Percentiles rank a stretch among this genome's conserved stretches.
Evolutionary conservation across 1,140 invertebrate genomes (phyloP).

Genomic region (Papilio polyxenes): DNA sequence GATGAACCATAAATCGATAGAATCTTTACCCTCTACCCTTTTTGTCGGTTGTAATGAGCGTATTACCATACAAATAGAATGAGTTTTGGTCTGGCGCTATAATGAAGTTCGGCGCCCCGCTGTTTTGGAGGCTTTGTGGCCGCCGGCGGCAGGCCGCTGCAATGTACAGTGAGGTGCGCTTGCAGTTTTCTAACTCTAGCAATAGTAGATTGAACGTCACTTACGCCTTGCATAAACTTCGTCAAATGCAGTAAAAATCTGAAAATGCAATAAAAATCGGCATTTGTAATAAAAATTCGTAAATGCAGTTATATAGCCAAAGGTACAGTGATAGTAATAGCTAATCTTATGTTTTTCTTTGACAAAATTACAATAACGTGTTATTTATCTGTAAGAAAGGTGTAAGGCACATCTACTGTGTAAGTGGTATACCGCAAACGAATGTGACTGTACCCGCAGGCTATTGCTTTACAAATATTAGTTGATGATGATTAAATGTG

Average conservation of each 20-base stretch:
- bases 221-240: neutral
- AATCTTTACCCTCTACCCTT: slow-evolving; percentile 62
- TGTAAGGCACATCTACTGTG: neutral
- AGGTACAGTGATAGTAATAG: too few relatives aligned
- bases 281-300: too few relatives aligned
- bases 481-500: slow-evolving; percentile 58
- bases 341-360: too few relatives aligned
- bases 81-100: slow-evolving; percentile 62
- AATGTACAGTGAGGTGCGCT: slow-evolving; percentile 48
- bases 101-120: slow-evolving; percentile 72
- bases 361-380: too few relatives aligned
- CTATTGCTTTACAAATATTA: slow-evolving; percentile 68
- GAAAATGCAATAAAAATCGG: too few relatives aligned
- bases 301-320: too few relatives aligned
- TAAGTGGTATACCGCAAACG: neutral
- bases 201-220: neutral
- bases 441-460: slow-evolving; percentile 40
- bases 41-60: slow-evolving; percentile 75
- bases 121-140: slow-evolving; percentile 62
- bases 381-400: too few relatives aligned
- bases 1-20: slow-evolving; percentile 65
- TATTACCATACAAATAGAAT: slow-evolving; percentile 78
- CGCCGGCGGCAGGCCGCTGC: slow-evolving; percentile 54
- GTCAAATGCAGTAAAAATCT: too few relatives aligned
- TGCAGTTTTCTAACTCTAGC: neutral